These are phyloP conservation scores for Aphidoletes aphidimyza DNA, from an alignment of 2,888 invertebrate genomes.

Conservation along the genomic window DNA sequence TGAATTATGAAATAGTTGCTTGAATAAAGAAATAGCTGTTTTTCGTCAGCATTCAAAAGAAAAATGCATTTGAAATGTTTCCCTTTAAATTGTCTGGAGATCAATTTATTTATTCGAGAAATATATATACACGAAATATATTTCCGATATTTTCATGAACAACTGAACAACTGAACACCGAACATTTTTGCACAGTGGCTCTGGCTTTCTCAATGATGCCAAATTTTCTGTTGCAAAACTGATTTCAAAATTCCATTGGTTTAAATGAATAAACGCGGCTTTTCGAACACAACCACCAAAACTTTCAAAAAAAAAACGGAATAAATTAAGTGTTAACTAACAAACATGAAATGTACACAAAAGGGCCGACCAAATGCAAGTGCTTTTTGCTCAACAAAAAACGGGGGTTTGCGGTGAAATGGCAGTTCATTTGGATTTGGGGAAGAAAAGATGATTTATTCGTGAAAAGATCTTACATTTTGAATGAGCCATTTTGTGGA, in stretches of 20 bases:
- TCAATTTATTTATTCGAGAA: slow-evolving; percentile 21
- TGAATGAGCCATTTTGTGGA: too few species aligned
- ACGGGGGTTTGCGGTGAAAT: background rate
- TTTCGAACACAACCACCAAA: background rate
- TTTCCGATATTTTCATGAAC: background rate
- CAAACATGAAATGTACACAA: background rate
- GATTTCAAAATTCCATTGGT: background rate
- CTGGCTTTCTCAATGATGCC: background rate
- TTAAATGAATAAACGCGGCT: background rate
- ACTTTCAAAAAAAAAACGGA: background rate
- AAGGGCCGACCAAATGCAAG: background rate
- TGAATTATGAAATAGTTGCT: slow-evolving; percentile 4
- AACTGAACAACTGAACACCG: too few species aligned
- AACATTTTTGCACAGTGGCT: too few species aligned
- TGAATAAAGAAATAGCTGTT: background rate
- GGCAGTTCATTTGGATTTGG: background rate
- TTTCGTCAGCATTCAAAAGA: too few species aligned
- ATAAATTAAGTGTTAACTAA: slow-evolving; percentile 30
- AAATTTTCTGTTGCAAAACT: background rate
- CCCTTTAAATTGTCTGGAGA: slow-evolving; percentile 2
- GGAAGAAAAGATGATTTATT: background rate
- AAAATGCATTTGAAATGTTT: too few species aligned
- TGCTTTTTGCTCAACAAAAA: background rate
- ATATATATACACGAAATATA: background rate
- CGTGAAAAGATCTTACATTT: background rate